Percentiles rank a stretch among this genome's conserved stretches.
phyloP scores from a whole-genome alignment of 2,113 vertebrate species.

The Condylura cristata region DNA sequence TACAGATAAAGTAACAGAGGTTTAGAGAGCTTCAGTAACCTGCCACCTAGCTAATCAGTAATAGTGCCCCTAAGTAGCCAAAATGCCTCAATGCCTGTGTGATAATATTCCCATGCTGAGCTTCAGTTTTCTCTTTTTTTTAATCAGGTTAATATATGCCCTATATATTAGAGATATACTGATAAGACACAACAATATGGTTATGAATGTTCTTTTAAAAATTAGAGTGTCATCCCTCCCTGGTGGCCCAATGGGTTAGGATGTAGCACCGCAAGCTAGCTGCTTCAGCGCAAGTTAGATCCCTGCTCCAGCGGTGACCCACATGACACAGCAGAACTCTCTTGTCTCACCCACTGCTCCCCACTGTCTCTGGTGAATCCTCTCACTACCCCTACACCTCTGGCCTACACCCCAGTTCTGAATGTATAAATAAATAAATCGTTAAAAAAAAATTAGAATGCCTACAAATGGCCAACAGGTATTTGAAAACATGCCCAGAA shows the following conservation, averaged over 20 bases:
- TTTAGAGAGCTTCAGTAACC: neutral
- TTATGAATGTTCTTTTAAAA: slow-evolving; percentile 40
- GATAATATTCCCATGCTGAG: neutral
- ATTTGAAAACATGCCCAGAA: too few species aligned
- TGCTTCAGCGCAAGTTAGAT: too few species aligned
- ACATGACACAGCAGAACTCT: too few species aligned
- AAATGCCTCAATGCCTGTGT: neutral
- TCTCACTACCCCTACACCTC: too few species aligned
- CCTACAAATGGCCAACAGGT: too few species aligned
- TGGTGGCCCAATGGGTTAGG: too few species aligned
- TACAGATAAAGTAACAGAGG: neutral
- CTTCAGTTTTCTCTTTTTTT: neutral
- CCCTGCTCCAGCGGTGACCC: too few species aligned
- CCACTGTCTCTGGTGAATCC: too few species aligned
- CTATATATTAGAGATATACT: neutral
- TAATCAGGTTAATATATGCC: slow-evolving; percentile 24
- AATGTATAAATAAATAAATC: too few species aligned
- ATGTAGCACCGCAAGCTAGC: too few species aligned
- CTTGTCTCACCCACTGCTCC: too few species aligned
- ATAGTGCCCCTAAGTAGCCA: neutral
- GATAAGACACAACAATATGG: neutral
- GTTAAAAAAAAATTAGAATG: neutral
- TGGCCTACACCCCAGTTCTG: too few species aligned
- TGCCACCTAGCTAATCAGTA: neutral
- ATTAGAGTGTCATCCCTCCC: neutral